Evolutionary conservation across 2,888 invertebrate genomes (phyloP), one percentile per base, ranked within the genome.

Genomic region (Tanytarsus gracilentus): DNA sequence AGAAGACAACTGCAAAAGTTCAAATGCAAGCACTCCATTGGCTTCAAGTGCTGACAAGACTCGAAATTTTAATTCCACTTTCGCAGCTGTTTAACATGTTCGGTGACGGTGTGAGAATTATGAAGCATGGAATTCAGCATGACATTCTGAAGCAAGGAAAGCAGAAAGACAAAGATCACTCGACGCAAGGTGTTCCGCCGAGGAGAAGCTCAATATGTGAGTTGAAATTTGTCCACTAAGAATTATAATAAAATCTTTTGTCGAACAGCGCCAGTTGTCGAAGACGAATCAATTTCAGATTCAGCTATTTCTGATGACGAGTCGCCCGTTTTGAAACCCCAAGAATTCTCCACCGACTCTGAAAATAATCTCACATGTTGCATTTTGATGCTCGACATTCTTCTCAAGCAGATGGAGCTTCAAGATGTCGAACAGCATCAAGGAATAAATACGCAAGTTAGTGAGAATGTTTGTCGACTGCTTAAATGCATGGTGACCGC

Each of bases 351-450:
- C 64, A 79, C 80, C 0, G 85, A 85, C 65, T 78, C 81, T 14
- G 86, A 86, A 67, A 76, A 85, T 58, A 91, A 93, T 71, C 77
- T 96, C n/a, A 89, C 90, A 1, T 96, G 96, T 69, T 97, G 94
- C 71, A 92, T 97, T 65, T 80, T 97, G 36, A 96, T 98, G 94
- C 76, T 98, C 64, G 98, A 99, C 70, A 87, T 97, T 65, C 76
- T 96, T 51, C 76, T 97, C 11, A 95, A 95, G 76, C 98, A 99
- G 84, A 83, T 92, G 82, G 89, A 91, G 69, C 76, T 93, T 11
- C 91, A 92, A 72, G 86, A 88, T 66, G 79, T 88, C n/a, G 85
- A 87, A 65, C 81, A 82, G 64, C 87, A 90, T 68, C 83, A 85
- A 64, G 90, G 90, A 39, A 79, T 90, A 62, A 84, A 85, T 68